Base-by-base conservation (phyloP, 2,797 vertebrate species). In the Chelon auratus region DNA sequence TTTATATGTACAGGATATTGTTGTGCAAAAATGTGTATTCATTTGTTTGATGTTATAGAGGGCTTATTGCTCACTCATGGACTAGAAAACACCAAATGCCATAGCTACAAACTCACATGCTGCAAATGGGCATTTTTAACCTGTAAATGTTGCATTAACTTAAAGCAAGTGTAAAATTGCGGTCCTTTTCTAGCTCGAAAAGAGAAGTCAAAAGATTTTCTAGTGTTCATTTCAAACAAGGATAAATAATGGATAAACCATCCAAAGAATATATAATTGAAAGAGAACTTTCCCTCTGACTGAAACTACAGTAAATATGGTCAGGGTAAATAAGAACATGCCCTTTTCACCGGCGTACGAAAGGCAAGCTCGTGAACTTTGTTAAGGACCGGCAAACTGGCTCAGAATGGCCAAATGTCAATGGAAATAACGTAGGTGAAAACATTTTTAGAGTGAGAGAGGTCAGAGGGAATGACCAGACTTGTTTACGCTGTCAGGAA, bases 281-380 rank as follows among this genome's bases (percentile, higher is more conserved):
- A 56, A 62, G 30, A 24, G 12, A 18, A 33, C 10, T 63, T 62
- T 75, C 5, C 36, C 48, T 53, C 9, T 58, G 58, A 36, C 20
- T 42, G 43, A 22, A 63, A 4, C 11, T 13, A 17, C 52, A 52
- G 47, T 4, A 14, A n/a, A 45, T 5, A n/a, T 20, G 2, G 9
- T 13, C 12, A 40, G 12, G 12, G 8, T 40, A 43, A 48, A 20
- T 9, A n/a, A 9, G 9, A 39, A 5, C 26, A 50, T n/a, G 14
- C 5, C 2, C 4, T 53, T 24, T 20, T 6, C 54, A 52, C 64
- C 36, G 24, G 6, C 36, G 37, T 11, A 17, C 26, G 5, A 45
- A 57, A 56, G 9, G 26, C 43, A 26, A 37, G 24, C 17, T 59
- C 47, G 33, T 62, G 24, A 63, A 58, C 13, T 54, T n/a, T 22